Evolutionary conservation across 1,140 invertebrate genomes (phyloP), one percentile per base, ranked within the genome.

Genomic region (Hesperophylax magnus): DNA sequence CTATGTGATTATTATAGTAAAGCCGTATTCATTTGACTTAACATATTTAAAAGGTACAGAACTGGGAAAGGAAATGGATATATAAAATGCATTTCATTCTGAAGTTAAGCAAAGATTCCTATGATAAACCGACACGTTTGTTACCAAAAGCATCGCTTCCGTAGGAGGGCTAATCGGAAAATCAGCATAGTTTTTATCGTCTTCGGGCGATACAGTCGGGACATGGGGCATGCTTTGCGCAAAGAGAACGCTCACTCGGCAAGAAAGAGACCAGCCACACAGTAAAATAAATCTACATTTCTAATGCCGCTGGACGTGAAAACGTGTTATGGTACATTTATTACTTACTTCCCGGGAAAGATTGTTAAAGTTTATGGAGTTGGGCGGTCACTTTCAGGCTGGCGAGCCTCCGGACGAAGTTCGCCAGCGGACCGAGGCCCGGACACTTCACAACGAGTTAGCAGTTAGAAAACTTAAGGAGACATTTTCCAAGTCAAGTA

Each of bases 401-500:
- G 39, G 11, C 39, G 9, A 47, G 9, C 11, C 39, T 9, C 67
- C 4, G 8, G n/a, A 9, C 34, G 17, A 71, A 71, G n/a, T 20
- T 47, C 5, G 61, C 15, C 24, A 18, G 24, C 61, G 61, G 27
- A 24, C 15, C 27, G 24, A 65, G 2, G 20, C 27, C 63, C 11
- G 63, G 27, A 22, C 67, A 52, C 67, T 71, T 47, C n/a, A n/a
- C 52, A 75, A 75, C 72, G 53, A 47, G 53, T 56, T 60, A 31
- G 72, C 24, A 75, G 54, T 75, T 75, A 31, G 72, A 24, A 27
- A 75, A 75, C 56, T 75, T 31, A 39, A n/a, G 24, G 56, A 34
- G n/a, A 54, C 24, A 27, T 58, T 60, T 75, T 75, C 52, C 72
- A 18, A 5, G 5, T 71, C 67, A 47, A 71, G 53, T 58, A 60